These are phyloP conservation scores for Tachysurus vachellii DNA, from an alignment of 2,113 vertebrate genomes.

Conservation along the genomic window DNA sequence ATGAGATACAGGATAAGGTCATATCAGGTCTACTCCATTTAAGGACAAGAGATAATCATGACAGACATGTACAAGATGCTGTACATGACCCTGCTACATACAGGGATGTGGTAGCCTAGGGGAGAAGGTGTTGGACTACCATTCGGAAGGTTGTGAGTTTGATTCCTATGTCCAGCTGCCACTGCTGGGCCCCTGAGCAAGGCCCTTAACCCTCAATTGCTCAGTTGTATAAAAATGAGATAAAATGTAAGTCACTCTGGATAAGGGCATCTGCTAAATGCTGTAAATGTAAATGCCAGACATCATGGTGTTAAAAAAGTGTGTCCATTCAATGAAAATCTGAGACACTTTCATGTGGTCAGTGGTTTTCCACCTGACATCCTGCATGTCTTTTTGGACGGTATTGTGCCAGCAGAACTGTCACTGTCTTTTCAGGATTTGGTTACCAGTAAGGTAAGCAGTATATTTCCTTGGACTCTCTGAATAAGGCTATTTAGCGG, in stretches of 20 bases:
- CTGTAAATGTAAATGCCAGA: no score
- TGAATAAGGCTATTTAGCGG: not conserved
- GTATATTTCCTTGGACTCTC: not conserved
- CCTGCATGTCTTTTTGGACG: not conserved
- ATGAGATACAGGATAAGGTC: not conserved
- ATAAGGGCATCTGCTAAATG: no score
- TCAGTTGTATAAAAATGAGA: no score
- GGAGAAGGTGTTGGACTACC: no score
- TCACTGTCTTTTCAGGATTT: not conserved
- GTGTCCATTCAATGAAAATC: not conserved
- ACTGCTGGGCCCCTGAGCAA: no score
- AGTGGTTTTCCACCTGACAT: not conserved
- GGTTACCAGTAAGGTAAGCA: not conserved
- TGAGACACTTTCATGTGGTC: not conserved
- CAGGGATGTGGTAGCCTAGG: no score
- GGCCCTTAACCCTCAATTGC: no score
- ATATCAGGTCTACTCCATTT: not conserved
- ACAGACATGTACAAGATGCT: not conserved
- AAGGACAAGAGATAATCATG: not conserved
- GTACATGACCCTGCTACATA: no score
- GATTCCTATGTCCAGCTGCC: no score
- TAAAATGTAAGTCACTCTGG: no score
- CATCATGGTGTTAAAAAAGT: constrained; percentile 1
- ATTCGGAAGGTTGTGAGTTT: no score
- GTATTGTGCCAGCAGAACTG: not conserved